A percentile compares a stretch with the other conserved stretches of the same genome.
These are phyloP conservation scores for Carcina quercana DNA, from an alignment of 2,888 invertebrate species.

Conservation along the genomic window DNA sequence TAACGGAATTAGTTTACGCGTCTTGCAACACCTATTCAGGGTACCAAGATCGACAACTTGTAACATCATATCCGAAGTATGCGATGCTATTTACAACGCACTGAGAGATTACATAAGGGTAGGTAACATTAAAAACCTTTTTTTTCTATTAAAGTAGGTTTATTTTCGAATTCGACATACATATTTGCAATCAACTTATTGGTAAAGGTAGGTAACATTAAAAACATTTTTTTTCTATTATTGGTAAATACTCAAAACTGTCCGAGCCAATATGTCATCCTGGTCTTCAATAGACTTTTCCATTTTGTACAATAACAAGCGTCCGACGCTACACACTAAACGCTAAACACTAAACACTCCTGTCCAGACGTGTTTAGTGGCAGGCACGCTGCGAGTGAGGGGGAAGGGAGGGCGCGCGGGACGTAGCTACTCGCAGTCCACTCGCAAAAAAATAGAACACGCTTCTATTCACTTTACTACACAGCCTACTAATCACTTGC, in stretches of 20 bases:
- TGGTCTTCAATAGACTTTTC: too few relatives aligned
- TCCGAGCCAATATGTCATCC: not conserved
- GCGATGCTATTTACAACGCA: constrained; percentile 10
- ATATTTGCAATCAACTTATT: not conserved
- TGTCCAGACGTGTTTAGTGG: not conserved
- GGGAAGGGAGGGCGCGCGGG: too few relatives aligned
- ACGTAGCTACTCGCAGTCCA: not conserved
- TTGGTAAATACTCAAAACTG: not conserved
- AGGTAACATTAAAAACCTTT: constrained; percentile 5
- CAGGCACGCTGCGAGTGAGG: not conserved
- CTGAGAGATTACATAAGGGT: constrained; percentile 12
- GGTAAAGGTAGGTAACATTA: too few relatives aligned
- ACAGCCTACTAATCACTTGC: too few relatives aligned
- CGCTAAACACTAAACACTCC: too few relatives aligned
- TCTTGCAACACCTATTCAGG: constrained; percentile 8
- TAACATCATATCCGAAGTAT: constrained; percentile 10
- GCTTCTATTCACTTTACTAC: not conserved
- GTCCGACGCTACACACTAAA: too few relatives aligned
- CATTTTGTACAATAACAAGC: too few relatives aligned
- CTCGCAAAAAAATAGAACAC: not conserved
- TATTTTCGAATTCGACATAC: not conserved
- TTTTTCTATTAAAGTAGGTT: not conserved
- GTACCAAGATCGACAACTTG: constrained; percentile 9
- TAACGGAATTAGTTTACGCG: constrained; percentile 8
- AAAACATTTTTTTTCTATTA: too few relatives aligned